Evolutionary conservation across 2,888 invertebrate genomes (phyloP).

Genomic region (Meiosimyza platycephala): DNA sequence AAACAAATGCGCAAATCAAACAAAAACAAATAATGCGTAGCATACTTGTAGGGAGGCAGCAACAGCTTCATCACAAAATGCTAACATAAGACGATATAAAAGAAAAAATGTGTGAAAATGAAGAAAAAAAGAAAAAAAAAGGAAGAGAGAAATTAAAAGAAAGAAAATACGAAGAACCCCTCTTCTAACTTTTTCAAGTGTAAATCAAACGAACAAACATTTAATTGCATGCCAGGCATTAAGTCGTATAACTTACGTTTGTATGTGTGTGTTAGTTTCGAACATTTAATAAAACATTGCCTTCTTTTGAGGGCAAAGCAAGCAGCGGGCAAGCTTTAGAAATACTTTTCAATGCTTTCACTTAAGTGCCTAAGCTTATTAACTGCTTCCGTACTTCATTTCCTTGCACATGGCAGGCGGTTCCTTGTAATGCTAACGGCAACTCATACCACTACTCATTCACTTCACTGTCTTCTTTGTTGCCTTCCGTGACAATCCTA

Average conservation of each 20-base stretch:
- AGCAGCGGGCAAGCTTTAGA: constrained; percentile 19
- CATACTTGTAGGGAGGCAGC: too few species aligned
- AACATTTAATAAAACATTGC: constrained; percentile 25
- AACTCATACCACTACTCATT: neutral
- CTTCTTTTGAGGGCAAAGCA: neutral
- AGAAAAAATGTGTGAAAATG: neutral
- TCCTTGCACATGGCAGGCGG: neutral
- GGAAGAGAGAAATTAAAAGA: neutral
- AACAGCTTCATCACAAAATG: too few species aligned
- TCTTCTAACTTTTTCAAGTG: neutral
- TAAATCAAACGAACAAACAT: neutral
- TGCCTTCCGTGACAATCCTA: neutral
- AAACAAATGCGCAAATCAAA: too few species aligned
- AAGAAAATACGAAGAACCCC: neutral
- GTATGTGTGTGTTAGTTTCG: neutral
- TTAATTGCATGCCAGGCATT: neutral
- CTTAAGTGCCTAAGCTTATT: constrained; percentile 37
- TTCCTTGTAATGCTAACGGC: neutral
- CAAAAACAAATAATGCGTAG: too few species aligned
- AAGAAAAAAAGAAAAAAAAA: neutral
- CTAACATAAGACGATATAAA: too few species aligned
- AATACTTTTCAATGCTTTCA: constrained; percentile 34
- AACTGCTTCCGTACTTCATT: constrained; percentile 25
- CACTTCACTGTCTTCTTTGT: neutral
- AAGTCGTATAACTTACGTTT: too few species aligned